A percentile compares a stretch with the other conserved stretches of the same genome.
phyloP scores from a whole-genome alignment of 2,888 invertebrate species.

The Drosophila putrida region DNA sequence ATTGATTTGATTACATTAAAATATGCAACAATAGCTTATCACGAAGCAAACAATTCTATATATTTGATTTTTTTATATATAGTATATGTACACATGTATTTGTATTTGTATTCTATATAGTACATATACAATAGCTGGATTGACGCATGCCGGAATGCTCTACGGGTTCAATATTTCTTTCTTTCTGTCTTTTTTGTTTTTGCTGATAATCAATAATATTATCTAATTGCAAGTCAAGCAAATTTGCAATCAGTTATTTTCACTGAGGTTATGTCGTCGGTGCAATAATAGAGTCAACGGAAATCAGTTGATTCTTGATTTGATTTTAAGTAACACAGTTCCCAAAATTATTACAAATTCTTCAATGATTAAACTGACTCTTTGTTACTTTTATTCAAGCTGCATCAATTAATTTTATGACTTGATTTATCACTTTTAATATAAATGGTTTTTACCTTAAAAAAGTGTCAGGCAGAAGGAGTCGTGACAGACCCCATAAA shows the following conservation, averaged over 20 bases:
- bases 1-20: slow-evolving; percentile 15
- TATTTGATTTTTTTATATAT: neutral
- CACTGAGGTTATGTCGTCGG: slow-evolving; percentile 9
- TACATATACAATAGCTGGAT: slow-evolving; percentile 30
- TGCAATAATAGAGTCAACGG: slow-evolving; percentile 14
- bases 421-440: too few species aligned
- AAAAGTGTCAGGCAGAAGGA: too few species aligned
- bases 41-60: slow-evolving; percentile 10
- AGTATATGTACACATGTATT: neutral
- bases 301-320: slow-evolving; percentile 15
- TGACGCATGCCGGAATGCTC: slow-evolving; percentile 37
- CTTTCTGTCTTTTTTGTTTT: slow-evolving; percentile 10
- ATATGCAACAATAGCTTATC: slow-evolving; percentile 38
- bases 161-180: slow-evolving; percentile 40
- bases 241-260: slow-evolving; percentile 27
- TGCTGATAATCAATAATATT: slow-evolving; percentile 57
- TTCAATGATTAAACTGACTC: neutral
- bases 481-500: too few species aligned
- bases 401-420: neutral
- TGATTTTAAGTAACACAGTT: neutral
- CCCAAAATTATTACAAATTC: neutral
- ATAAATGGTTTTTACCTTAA: too few species aligned
- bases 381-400: too few species aligned
- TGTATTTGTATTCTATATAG: neutral
- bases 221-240: slow-evolving; percentile 53